Evolutionary conservation across 2,113 vertebrate species (phyloP).

Genomic region (Stegastes partitus): DNA sequence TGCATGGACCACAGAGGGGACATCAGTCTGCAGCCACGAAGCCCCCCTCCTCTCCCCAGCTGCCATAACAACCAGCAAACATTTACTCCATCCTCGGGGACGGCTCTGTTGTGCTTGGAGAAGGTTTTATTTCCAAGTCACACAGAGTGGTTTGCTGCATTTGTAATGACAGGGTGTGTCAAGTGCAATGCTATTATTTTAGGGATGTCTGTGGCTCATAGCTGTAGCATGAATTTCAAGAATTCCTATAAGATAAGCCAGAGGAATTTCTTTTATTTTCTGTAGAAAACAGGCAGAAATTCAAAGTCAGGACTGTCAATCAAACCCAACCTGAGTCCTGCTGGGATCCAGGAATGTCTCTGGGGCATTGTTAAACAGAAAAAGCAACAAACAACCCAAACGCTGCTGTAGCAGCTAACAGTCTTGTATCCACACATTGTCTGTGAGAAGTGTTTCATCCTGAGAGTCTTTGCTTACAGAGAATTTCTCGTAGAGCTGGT

Average conservation of each 20-base stretch:
- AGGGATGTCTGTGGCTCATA: conserved; percentile 20
- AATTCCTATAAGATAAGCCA: conserved; percentile 9
- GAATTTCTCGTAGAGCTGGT: conserved; percentile 99
- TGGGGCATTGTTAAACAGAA: neutral
- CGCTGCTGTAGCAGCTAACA: neutral
- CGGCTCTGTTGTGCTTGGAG: conserved; percentile 44
- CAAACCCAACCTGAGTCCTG: neutral
- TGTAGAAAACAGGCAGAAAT: neutral
- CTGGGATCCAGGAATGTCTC: too few relatives aligned
- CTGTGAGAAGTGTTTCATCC: too few relatives aligned
- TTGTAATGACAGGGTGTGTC: conserved; percentile 67
- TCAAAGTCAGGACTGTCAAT: neutral
- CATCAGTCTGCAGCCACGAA: conserved; percentile 11
- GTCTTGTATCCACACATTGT: neutral
- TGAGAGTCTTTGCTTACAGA: conserved; percentile 87
- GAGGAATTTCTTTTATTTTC: neutral
- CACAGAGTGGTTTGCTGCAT: conserved; percentile 41
- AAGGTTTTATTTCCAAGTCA: conserved; percentile 55
- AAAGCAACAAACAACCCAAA: neutral
- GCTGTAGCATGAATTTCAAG: neutral
- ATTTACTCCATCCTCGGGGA: conserved; percentile 63
- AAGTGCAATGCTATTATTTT: conserved; percentile 33
- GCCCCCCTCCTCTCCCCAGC: conserved; percentile 19
- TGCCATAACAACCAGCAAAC: conserved; percentile 80
- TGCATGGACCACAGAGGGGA: conserved; percentile 9